Percentiles rank a stretch among this genome's conserved stretches.
These are phyloP conservation scores for Pelecanoides urinatrix DNA, from an alignment of 2,113 vertebrate genomes.

Conservation along the genomic window DNA sequence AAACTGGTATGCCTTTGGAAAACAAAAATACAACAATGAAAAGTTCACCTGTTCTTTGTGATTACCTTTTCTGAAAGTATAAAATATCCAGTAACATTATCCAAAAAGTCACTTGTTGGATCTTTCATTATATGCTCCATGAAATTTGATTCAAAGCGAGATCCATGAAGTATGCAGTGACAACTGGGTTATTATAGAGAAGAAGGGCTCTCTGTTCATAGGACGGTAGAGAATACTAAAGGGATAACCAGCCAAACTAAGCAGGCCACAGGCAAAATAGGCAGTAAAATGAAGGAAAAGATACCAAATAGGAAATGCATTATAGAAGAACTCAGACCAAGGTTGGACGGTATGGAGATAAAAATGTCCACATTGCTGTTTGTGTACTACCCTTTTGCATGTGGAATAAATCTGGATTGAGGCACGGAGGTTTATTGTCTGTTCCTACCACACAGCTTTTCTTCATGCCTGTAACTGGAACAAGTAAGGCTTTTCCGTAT, in stretches of 20 bases:
- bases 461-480: not conserved
- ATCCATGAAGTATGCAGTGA: not conserved
- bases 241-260: not conserved
- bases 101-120: not conserved
- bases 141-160: not conserved
- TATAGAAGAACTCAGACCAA: not conserved
- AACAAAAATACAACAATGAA: not conserved
- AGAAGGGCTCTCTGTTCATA: not conserved
- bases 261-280: not conserved
- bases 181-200: not conserved
- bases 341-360: not conserved
- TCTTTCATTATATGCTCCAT: not conserved
- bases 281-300: not conserved
- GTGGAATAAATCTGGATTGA: not conserved
- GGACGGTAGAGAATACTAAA: not conserved
- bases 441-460: not conserved
- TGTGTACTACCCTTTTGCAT: not conserved
- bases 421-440: not conserved
- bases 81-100: not conserved
- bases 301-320: not conserved
- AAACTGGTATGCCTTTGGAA: not conserved
- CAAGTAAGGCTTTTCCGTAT: not conserved
- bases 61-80: not conserved
- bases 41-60: not conserved
- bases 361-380: not conserved